Conservation (phyloP, 35 echinoderm and acorn worm genomes). For the Strongylocentrotus purpuratus region DNA sequence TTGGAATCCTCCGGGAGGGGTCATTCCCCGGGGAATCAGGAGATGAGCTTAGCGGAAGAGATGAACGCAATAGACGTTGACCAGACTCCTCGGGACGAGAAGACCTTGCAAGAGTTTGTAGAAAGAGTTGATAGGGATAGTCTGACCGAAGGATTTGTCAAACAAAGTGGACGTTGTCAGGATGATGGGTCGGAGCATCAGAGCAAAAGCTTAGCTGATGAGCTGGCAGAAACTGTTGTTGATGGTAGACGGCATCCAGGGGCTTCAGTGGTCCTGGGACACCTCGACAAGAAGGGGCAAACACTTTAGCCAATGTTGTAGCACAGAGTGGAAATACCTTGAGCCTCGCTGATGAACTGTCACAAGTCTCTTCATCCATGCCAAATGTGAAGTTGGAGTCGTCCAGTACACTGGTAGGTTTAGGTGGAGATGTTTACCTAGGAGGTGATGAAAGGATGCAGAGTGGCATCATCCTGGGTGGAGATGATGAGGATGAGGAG, state of each 20-base stretch:
- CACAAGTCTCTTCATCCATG: background rate
- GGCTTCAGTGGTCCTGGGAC: background rate
- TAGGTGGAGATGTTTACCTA: background rate
- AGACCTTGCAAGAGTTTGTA: background rate
- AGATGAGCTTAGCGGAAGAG: conserved; percentile 5
- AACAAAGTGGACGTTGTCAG: background rate
- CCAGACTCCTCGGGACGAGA: background rate
- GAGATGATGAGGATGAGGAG: conserved; percentile 36
- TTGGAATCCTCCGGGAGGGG: background rate
- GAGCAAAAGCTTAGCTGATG: background rate
- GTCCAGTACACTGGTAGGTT: conserved; percentile 17
- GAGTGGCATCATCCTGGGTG: background rate
- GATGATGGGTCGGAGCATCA: background rate
- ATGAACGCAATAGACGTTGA: background rate
- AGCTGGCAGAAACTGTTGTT: background rate
- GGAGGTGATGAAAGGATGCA: background rate
- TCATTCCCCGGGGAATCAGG: background rate
- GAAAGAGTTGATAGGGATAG: background rate
- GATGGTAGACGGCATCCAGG: background rate
- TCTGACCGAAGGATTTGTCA: background rate
- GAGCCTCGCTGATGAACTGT: conserved; percentile 44
- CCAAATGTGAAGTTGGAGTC: background rate
- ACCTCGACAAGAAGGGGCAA: background rate
- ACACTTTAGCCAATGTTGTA: background rate
- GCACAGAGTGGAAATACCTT: background rate